phyloP scores from a whole-genome alignment of 2,888 invertebrate genomes.

The Malacosoma neustria region DNA sequence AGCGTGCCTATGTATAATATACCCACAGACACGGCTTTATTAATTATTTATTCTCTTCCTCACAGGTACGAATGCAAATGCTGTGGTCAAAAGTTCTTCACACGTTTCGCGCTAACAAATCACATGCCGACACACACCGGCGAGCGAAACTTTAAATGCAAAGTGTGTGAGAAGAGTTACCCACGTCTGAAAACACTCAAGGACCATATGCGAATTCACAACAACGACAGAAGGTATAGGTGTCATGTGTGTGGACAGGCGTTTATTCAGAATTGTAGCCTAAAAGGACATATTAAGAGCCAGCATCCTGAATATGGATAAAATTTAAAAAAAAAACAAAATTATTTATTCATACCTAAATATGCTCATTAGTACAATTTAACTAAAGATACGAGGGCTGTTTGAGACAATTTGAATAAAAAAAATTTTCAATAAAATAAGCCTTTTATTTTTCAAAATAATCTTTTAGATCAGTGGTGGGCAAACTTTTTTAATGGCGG shows the following conservation, averaged over 20 bases:
- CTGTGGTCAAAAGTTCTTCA: constrained; percentile 63
- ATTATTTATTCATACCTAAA: too few relatives aligned
- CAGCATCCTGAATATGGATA: constrained; percentile 58
- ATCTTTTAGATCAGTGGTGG: too few relatives aligned
- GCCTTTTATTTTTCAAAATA: too few relatives aligned
- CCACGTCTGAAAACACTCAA: constrained; percentile 50
- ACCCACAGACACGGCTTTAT: too few relatives aligned
- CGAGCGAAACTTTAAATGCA: constrained; percentile 58
- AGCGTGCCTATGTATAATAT: too few relatives aligned
- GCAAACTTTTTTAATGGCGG: too few relatives aligned
- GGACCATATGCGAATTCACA: constrained; percentile 57
- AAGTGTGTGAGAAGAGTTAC: constrained; percentile 57
- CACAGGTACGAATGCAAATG: constrained; percentile 60
- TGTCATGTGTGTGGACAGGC: constrained; percentile 59
- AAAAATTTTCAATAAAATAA: too few relatives aligned
- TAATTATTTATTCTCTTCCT: too few relatives aligned
- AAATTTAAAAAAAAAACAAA: too few relatives aligned
- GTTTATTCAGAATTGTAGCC: constrained; percentile 60
- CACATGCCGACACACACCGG: constrained; percentile 64
- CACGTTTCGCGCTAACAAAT: constrained; percentile 53
- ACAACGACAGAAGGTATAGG: constrained; percentile 46
- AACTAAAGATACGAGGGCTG: too few relatives aligned
- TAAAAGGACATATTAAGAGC: constrained; percentile 61
- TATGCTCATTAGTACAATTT: too few relatives aligned
- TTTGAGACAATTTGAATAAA: too few relatives aligned